Conservation (phyloP, 2,113 vertebrate genomes). For the Pseudorectes ferrugineus region DNA sequence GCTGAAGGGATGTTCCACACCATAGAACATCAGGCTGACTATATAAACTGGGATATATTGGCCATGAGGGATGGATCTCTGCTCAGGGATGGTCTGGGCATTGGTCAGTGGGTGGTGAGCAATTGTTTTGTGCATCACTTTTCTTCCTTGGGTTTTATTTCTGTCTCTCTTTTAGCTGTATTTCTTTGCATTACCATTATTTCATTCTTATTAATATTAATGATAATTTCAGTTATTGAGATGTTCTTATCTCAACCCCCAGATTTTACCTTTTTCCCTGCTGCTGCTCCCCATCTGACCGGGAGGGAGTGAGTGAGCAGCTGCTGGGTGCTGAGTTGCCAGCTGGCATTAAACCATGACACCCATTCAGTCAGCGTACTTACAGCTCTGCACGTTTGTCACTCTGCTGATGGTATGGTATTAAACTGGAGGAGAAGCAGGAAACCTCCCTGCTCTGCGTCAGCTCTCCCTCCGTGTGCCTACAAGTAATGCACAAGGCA, state of each 20-base stretch:
- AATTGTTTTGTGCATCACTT: not conserved
- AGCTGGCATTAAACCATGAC: not conserved
- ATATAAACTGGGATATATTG: not conserved
- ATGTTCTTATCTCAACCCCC: not conserved
- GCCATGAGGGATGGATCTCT: not conserved
- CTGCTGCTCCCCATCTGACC: not conserved
- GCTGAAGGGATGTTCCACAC: not conserved
- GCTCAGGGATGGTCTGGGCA: not conserved
- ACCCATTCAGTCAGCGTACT: not conserved
- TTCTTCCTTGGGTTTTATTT: not conserved
- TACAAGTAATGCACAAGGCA: not conserved
- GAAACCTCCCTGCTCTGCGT: not conserved
- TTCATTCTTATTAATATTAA: not conserved
- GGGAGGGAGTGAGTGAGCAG: not conserved
- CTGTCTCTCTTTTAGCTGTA: not conserved
- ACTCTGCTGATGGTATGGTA: not conserved
- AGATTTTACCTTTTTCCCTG: not conserved
- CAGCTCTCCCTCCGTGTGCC: not conserved
- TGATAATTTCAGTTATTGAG: not conserved
- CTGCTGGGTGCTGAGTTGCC: not conserved
- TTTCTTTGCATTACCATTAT: not conserved
- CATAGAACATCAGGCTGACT: rapidly evolving
- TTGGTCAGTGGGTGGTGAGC: not conserved
- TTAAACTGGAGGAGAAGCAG: not conserved
- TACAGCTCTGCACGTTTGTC: not conserved